Percentiles rank a stretch among this genome's conserved stretches.
Evolutionary conservation across 2,888 invertebrate genomes (phyloP).

Genomic region (Adela reaumurella): DNA sequence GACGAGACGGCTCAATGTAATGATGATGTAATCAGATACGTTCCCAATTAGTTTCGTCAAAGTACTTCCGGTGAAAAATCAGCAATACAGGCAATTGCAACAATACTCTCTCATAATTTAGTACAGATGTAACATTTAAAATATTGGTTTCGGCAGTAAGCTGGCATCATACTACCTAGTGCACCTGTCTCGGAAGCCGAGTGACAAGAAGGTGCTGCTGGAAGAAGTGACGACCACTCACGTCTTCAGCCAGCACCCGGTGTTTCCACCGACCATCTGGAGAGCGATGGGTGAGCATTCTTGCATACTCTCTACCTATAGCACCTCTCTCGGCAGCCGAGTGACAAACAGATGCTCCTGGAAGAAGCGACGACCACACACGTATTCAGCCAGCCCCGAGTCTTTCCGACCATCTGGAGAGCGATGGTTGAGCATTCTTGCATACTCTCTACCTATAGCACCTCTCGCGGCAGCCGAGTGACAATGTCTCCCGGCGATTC

Average conservation of each 20-base stretch:
- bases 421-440: constrained; percentile 35
- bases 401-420: constrained; percentile 46
- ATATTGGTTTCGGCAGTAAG: constrained; percentile 32
- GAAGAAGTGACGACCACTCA: constrained; percentile 13
- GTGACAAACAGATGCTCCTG: constrained; percentile 18
- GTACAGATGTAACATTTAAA: too few relatives aligned
- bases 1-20: too few relatives aligned
- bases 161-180: constrained; percentile 42
- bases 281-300: constrained; percentile 36
- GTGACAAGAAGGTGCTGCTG: constrained; percentile 18
- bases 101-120: too few relatives aligned
- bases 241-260: constrained; percentile 40
- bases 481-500: too few relatives aligned
- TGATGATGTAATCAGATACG: too few relatives aligned
- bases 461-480: constrained; percentile 25
- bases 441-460: constrained; percentile 44
- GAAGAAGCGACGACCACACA: constrained; percentile 13
- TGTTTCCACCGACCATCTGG: constrained; percentile 48
- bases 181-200: constrained; percentile 29
- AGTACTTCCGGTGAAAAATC: too few relatives aligned
- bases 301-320: too few relatives aligned
- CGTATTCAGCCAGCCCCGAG: constrained; percentile 40
- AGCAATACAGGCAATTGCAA: too few relatives aligned
- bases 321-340: constrained; percentile 29
- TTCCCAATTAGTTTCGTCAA: too few relatives aligned